Evolutionary conservation across 2,113 vertebrate species (phyloP).

Genomic region (Cheirogaleus medius): DNA sequence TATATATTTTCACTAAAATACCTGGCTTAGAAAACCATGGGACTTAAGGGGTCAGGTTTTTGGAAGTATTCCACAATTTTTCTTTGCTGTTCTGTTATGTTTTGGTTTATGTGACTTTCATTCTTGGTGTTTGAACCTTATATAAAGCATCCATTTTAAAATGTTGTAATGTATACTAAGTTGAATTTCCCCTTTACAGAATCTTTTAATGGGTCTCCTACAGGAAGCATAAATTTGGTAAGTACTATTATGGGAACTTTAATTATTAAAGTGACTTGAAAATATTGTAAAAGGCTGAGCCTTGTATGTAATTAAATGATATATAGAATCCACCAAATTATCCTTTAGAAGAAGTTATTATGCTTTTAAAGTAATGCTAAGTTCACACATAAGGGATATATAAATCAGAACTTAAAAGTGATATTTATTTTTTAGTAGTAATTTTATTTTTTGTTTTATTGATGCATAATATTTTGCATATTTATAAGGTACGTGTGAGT

Average conservation of each 20-base stretch:
- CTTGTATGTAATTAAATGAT: not conserved
- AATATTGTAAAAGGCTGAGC: not conserved
- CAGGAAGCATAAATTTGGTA: conserved; percentile 97
- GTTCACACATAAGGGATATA: not conserved
- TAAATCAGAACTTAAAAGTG: conserved; percentile 5
- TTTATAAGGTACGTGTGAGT: too few relatives aligned
- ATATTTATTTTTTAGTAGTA: not conserved
- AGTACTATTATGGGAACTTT: conserved; percentile 70
- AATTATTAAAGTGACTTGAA: not conserved
- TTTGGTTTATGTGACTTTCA: conserved; percentile 42
- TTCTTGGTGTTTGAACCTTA: conserved; percentile 53
- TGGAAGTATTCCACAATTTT: conserved; percentile 50
- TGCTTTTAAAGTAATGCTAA: conserved; percentile 37
- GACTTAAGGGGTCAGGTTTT: not conserved
- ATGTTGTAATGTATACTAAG: conserved; percentile 64
- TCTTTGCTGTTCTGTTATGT: not conserved
- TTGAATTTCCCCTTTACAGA: conserved; percentile 84
- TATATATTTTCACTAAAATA: conserved; percentile 3
- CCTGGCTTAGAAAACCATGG: not conserved
- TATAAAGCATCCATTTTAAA: not conserved
- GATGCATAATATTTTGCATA: too few relatives aligned
- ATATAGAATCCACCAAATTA: not conserved
- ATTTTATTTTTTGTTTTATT: too few relatives aligned
- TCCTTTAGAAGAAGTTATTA: not conserved
- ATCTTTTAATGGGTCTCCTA: conserved; percentile 98